Conservation (phyloP, 2,113 vertebrate genomes). For the Ranitomeya imitator region DNA sequence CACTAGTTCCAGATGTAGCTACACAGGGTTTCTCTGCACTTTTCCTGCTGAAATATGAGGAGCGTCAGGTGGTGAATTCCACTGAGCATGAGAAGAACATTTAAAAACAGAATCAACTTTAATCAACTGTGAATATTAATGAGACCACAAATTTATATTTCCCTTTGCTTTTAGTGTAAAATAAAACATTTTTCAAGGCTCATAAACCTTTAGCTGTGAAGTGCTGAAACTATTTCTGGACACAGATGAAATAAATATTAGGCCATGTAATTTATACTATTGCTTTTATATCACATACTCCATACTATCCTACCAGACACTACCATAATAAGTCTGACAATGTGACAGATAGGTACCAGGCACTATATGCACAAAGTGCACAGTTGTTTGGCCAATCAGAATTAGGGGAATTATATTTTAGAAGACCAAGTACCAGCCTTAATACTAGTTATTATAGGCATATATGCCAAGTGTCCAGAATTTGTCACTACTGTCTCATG, state of each 20-base stretch:
- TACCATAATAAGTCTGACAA: too few relatives aligned
- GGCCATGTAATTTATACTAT: not conserved
- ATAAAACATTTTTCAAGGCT: not conserved
- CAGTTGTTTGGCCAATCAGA: too few relatives aligned
- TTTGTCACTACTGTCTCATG: too few relatives aligned
- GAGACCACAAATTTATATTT: not conserved
- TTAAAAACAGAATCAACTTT: slow-evolving; percentile 14
- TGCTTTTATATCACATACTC: not conserved
- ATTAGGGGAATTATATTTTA: too few relatives aligned
- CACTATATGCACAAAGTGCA: too few relatives aligned
- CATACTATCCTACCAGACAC: too few relatives aligned
- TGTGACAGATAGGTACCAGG: too few relatives aligned
- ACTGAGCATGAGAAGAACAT: slow-evolving; percentile 14
- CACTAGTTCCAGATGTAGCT: slow-evolving; percentile 49
- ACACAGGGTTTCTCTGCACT: slow-evolving; percentile 29
- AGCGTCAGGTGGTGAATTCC: slow-evolving; percentile 31
- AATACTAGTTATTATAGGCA: too few relatives aligned
- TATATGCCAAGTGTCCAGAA: too few relatives aligned
- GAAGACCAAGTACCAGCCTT: too few relatives aligned
- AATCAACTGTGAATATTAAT: slow-evolving; percentile 14
- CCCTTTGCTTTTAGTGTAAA: not conserved
- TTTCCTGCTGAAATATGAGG: slow-evolving; percentile 17
- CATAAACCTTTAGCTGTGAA: not conserved
- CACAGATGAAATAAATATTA: not conserved
- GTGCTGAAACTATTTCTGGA: not conserved